These are phyloP conservation scores for Anguilla japonica DNA, from an alignment of 2,113 vertebrate species.

Conservation along the genomic window DNA sequence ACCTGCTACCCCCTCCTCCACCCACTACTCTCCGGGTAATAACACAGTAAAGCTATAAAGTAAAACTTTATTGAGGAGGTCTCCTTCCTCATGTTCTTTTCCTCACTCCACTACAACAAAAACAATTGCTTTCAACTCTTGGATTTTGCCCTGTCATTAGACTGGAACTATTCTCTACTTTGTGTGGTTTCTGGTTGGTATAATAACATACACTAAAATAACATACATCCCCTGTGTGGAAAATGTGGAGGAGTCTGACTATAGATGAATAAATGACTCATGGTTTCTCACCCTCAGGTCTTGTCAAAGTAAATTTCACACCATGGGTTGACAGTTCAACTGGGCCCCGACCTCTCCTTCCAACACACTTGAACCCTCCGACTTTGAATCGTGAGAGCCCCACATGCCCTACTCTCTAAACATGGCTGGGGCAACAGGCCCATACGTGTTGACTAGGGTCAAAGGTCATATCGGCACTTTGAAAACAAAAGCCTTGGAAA, in stretches of 20 bases:
- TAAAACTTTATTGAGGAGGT: not conserved
- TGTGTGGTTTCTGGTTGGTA: not conserved
- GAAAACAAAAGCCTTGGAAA: not conserved
- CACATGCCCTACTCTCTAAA: not conserved
- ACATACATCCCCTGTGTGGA: not conserved
- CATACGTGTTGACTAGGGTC: not conserved
- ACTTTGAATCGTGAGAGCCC: not conserved
- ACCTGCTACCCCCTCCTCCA: not conserved
- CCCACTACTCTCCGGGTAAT: not conserved
- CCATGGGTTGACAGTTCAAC: not conserved
- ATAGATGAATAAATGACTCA: not conserved
- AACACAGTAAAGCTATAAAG: not conserved
- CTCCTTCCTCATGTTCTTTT: not conserved
- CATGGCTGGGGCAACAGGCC: not conserved
- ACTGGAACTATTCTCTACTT: not conserved
- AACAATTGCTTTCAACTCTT: not conserved
- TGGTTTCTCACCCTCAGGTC: not conserved
- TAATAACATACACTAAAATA: too few species aligned
- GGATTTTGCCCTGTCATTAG: not conserved
- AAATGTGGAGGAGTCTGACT: constrained; percentile 10
- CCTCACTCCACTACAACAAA: not conserved
- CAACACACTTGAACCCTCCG: not conserved
- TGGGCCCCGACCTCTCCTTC: not conserved
- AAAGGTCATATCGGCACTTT: not conserved
- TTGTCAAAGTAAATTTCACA: not conserved